Conservation (phyloP, 2,797 vertebrate species). For the Pseudomugil gertrudae region DNA sequence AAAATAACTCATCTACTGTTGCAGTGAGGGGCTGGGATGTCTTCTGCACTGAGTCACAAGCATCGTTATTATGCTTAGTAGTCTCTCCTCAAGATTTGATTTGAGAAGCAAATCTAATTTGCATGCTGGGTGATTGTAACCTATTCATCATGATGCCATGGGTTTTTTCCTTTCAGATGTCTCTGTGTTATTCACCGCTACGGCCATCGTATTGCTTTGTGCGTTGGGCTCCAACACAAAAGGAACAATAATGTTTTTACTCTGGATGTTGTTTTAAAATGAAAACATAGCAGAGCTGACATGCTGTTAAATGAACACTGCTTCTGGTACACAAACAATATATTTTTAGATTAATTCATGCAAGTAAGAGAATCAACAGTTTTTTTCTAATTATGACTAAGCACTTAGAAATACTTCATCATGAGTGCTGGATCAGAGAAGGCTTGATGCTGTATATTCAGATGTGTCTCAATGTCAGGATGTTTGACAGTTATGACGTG, state of each 20-base stretch:
- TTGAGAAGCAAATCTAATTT: not conserved
- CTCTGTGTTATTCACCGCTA: not conserved
- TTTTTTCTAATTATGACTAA: not conserved
- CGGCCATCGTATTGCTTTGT: not conserved
- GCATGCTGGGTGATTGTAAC: not conserved
- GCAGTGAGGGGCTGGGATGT: not conserved
- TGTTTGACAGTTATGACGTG: not conserved
- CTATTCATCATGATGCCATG: constrained; percentile 1
- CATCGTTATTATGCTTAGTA: not conserved
- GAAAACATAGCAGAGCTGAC: not conserved
- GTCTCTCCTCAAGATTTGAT: not conserved
- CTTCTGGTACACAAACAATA: too few species aligned
- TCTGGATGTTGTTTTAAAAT: too few species aligned
- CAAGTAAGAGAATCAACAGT: not conserved
- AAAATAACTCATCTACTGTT: not conserved
- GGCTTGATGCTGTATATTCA: not conserved
- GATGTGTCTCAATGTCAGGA: not conserved
- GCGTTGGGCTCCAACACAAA: not conserved
- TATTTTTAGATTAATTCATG: not conserved
- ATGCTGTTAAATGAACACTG: not conserved
- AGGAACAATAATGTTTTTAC: too few species aligned
- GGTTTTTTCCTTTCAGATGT: not conserved
- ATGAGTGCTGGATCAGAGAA: constrained; percentile 4
- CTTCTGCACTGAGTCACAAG: not conserved
- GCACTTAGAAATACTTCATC: not conserved